Evolutionary conservation across 1,140 invertebrate genomes (phyloP), one percentile per base, ranked within the genome.

Genomic region (Zaprionus lachaisei): DNA sequence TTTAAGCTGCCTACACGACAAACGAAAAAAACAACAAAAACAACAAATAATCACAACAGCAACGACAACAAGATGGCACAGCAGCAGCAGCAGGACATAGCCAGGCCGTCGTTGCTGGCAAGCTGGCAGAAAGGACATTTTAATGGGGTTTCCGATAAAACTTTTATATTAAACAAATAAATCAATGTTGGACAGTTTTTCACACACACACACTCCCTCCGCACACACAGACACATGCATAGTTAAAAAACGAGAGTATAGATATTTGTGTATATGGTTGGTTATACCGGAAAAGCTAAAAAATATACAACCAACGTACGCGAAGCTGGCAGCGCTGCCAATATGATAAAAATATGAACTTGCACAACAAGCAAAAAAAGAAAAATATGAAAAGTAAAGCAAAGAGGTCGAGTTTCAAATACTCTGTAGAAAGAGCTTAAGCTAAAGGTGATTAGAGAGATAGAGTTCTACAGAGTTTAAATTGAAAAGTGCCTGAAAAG

Each of bases 151-250:
- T 85, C 77, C 84, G 89, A 91, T 91, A 91, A 91, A 89, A 89
- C 81, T 91, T 91, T 91, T 89, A 91, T 89, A 91, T 91, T 91
- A 91, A 89, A 85, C 81, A 91, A 91, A 91, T 91, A 91, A 91
- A 91, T 91, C 89, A 91, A 89, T 89, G 81, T 89, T 85, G 81
- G 89, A 80, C 84, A 89, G 81, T 89, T 85, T 86, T 83, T 81
- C 78, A 81, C 79, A 91, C 87, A 90, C 61, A 56, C 66, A 54
- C 49, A 49, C 72, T 38, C 49, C 12, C 31, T 49, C 60, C 49
- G 60, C 47, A 31, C 26, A 28, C 38, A 77, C 65, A 61, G 69
- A 57, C 79, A 72, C 67, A 57, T 68, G 64, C 67, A 90, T 89
- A 90, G 84, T 89, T 77, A 90, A 89, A 72, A 83, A 84, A 81